Evolutionary conservation across 2,113 vertebrate genomes (phyloP), one percentile per base, ranked within the genome.

Genomic region (Cromileptes altivelis): DNA sequence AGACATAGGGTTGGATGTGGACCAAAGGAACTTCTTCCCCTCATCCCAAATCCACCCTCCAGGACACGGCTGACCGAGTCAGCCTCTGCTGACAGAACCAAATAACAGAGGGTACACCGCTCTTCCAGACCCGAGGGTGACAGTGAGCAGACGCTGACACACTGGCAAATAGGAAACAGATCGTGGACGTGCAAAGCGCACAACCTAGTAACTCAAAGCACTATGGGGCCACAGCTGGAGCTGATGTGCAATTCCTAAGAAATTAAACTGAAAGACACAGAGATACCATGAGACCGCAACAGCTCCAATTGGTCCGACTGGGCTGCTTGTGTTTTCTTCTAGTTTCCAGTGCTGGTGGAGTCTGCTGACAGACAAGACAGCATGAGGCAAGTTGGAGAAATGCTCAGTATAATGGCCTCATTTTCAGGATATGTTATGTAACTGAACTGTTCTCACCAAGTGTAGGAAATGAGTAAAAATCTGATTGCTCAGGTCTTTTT

Each of bases 1-100:
- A 91, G 86, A 83, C 55, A 52, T 47, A n/a, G 78, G 76, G 27
- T 87, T 87, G 87, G 91, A 90, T 21, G 7, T 55, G 52, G 12
- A 79, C 75, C 85, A 87, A 63, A 76, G 52, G 30, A 75, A 75
- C 37, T 14, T 75, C 53, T 82, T 53, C 63, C 47, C 70, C 21
- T 79, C 68, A 75, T 78, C 73, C 70, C 27, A 63, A 69, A 75
- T 84, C 65, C 72, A 55, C 37, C 68, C 45, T 57, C 42, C 52
- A 80, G 61, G 76, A 87, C 68, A 70, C 3, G 37, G 62, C 19
- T 73, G 27, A 56, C 47, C 18, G 13, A 67, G 47, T 47, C 75
- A 73, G 70, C 25, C 27, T 27, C 12, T 82, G 75, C 84, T 85
- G 88, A 92, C 86, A 85, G 78, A 56, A 80, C 37, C 56, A 60